These are phyloP conservation scores for Lepisosteus osseus DNA, from an alignment of 2,113 vertebrate genomes.

Conservation along the genomic window DNA sequence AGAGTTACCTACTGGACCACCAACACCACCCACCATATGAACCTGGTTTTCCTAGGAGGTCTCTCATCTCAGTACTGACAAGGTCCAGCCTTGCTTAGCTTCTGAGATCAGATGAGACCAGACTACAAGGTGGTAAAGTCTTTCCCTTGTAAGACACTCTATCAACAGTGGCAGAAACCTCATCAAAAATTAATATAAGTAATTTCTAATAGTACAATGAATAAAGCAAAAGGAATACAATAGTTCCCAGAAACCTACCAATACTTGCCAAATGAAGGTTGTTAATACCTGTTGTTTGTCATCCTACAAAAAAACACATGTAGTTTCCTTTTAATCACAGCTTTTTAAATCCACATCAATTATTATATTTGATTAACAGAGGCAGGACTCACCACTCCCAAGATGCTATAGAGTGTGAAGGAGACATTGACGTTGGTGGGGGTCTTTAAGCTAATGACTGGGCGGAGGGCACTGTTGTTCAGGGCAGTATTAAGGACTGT, in stretches of 20 bases:
- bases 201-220: background rate
- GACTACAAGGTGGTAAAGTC: too few species aligned
- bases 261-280: conserved; percentile 52
- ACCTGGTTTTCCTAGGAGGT: too few species aligned
- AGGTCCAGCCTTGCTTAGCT: too few species aligned
- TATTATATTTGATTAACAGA: background rate
- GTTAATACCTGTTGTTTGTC: conserved; percentile 59
- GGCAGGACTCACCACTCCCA: conserved; percentile 61
- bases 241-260: conserved; percentile 37
- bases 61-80: too few species aligned
- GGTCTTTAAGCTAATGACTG: conserved; percentile 44
- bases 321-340: background rate
- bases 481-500: conserved; percentile 43
- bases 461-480: conserved; percentile 43
- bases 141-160: too few species aligned
- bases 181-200: background rate
- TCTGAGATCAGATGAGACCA: too few species aligned
- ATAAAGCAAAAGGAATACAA: background rate
- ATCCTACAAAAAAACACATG: conserved; percentile 46
- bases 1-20: too few species aligned
- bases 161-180: too few species aligned
- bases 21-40: too few species aligned
- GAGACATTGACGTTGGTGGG: conserved; percentile 31
- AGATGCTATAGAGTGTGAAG: conserved; percentile 57
- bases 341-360: too few species aligned